These are phyloP conservation scores for Calyptomena viridis DNA, from an alignment of 2,113 vertebrate species.

Conservation along the genomic window DNA sequence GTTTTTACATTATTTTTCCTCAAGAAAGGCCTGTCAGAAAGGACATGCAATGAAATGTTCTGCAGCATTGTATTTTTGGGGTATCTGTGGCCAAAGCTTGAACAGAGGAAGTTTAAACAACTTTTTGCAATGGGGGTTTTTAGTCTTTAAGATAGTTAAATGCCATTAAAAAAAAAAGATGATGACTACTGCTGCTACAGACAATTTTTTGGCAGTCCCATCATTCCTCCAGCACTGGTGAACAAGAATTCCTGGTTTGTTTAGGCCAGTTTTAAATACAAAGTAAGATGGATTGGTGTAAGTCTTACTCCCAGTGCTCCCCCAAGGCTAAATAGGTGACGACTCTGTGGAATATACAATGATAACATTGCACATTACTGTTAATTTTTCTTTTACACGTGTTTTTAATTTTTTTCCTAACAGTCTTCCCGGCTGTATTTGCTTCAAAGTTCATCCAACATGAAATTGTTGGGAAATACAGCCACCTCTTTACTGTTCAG, in stretches of 20 bases:
- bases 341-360: background rate
- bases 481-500: constrained; percentile 85
- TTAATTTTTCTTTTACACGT: background rate
- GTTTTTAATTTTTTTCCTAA: background rate
- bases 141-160: background rate
- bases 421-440: constrained; percentile 91
- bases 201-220: background rate
- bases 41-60: accelerated
- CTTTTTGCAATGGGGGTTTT: background rate
- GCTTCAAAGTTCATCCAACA: constrained; percentile 84
- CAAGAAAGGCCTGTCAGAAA: background rate
- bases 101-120: background rate
- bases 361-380: background rate
- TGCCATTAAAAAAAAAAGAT: background rate
- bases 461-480: constrained; percentile 85
- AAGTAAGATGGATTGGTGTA: background rate
- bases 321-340: background rate
- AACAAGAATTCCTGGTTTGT: background rate
- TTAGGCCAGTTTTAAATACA: background rate
- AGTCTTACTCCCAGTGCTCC: background rate
- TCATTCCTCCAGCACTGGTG: background rate
- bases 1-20: background rate
- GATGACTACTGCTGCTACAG: background rate
- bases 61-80: background rate
- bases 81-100: background rate